Evolutionary conservation across 2,888 invertebrate species (phyloP).

Genomic region (Drosophila austrosaltans): DNA sequence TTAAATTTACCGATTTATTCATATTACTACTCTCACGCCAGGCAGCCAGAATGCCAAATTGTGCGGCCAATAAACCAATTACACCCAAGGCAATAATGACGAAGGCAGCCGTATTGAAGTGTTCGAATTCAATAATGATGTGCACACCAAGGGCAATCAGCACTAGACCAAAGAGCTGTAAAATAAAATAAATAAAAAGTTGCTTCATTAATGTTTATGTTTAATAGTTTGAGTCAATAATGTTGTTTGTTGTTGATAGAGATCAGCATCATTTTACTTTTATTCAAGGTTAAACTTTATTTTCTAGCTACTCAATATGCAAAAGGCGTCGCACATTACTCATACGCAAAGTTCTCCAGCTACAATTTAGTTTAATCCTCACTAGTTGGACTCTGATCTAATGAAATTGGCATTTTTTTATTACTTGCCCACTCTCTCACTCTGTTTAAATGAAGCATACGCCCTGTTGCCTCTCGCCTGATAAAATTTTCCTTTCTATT

Average conservation of each 20-base stretch:
- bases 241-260: slow-evolving; percentile 18
- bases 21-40: slow-evolving; percentile 72
- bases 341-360: slow-evolving; percentile 9
- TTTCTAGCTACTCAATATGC: not conserved
- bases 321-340: slow-evolving; percentile 17
- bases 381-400: not conserved
- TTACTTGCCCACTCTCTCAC: not conserved
- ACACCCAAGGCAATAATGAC: slow-evolving; percentile 69
- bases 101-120: slow-evolving; percentile 71
- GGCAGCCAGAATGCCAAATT: slow-evolving; percentile 73
- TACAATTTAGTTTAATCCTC: not conserved
- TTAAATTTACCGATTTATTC: slow-evolving; percentile 64
- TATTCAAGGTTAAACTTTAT: not conserved
- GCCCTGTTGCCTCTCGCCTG: slow-evolving; percentile 23
- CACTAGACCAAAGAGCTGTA: slow-evolving; percentile 69
- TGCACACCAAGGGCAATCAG: slow-evolving; percentile 67
- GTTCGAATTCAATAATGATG: slow-evolving; percentile 68
- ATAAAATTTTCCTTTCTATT: slow-evolving; percentile 26
- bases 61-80: slow-evolving; percentile 56
- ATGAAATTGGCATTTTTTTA: not conserved
- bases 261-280: slow-evolving; percentile 6
- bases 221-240: slow-evolving; percentile 20
- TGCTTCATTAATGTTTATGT: not conserved
- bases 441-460: slow-evolving; percentile 30
- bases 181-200: slow-evolving; percentile 6